phyloP scores from a whole-genome alignment of 1,140 invertebrate genomes.

The Bombus huntii region DNA sequence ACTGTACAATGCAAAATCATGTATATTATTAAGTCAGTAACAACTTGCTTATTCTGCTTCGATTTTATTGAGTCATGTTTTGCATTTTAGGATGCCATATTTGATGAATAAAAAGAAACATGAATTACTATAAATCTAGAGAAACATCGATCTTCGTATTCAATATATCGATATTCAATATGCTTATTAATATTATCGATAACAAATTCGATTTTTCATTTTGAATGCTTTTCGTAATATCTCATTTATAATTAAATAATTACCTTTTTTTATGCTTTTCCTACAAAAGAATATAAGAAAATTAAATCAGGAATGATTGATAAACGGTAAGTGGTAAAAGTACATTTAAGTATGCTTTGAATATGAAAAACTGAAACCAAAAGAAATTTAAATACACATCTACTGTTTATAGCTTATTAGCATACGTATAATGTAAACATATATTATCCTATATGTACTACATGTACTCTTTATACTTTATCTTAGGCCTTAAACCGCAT shows the following conservation, averaged over 20 bases:
- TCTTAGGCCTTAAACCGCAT: too few relatives aligned
- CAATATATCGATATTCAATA: neutral
- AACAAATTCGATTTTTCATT: neutral
- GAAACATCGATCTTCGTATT: neutral
- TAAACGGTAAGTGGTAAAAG: too few relatives aligned
- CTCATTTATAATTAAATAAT: neutral
- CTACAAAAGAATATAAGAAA: too few relatives aligned
- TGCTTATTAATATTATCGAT: neutral
- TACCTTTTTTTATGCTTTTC: neutral
- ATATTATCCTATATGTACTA: too few relatives aligned
- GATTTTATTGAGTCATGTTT: constrained; percentile 67
- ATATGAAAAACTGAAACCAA: too few relatives aligned
- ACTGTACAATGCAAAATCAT: constrained; percentile 36
- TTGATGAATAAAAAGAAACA: constrained; percentile 32
- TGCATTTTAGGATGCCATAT: constrained; percentile 40
- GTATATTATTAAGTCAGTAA: constrained; percentile 30
- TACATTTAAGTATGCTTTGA: too few relatives aligned
- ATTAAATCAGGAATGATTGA: too few relatives aligned
- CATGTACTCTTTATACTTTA: too few relatives aligned
- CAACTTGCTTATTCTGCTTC: constrained; percentile 59
- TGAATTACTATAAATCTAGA: constrained; percentile 2
- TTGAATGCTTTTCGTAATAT: neutral
- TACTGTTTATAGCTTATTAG: neutral
- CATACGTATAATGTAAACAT: neutral
- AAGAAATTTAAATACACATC: too few relatives aligned